These are phyloP conservation scores for Anguilla megastoma DNA, from an alignment of 2,797 vertebrate genomes.

Conservation along the genomic window DNA sequence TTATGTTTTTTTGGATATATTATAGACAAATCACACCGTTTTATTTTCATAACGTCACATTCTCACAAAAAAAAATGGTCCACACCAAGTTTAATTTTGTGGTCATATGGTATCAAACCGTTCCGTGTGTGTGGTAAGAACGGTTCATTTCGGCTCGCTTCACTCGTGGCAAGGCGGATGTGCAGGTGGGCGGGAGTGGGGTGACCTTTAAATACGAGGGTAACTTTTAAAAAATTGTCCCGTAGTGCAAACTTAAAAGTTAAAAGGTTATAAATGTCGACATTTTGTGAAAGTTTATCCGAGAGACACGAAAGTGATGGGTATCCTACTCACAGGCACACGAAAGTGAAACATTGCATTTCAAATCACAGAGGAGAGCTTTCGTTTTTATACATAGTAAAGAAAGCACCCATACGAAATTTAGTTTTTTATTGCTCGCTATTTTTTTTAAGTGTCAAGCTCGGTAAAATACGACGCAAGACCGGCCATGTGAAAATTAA, in stretches of 20 bases:
- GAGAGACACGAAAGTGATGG: background rate
- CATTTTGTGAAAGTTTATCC: background rate
- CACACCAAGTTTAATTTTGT: too few relatives aligned
- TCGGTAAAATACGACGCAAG: too few relatives aligned
- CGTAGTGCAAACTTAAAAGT: background rate
- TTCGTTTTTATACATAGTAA: background rate
- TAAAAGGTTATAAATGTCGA: background rate
- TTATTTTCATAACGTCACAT: background rate
- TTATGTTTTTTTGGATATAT: background rate
- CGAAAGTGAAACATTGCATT: background rate
- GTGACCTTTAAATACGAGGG: background rate
- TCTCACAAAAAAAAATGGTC: background rate
- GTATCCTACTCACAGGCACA: background rate
- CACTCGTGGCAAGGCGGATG: background rate
- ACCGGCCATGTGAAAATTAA: background rate
- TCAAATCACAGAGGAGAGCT: background rate
- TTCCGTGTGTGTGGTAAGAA: background rate
- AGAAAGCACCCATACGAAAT: background rate
- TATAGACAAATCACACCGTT: background rate
- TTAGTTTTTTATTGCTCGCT: background rate
- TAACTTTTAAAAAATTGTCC: background rate
- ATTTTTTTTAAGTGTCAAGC: background rate
- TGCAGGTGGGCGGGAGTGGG: background rate
- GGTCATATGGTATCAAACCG: background rate
- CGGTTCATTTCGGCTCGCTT: background rate